These are phyloP conservation scores for Caranx melampygus DNA, from an alignment of 2,113 vertebrate genomes.

Conservation along the genomic window DNA sequence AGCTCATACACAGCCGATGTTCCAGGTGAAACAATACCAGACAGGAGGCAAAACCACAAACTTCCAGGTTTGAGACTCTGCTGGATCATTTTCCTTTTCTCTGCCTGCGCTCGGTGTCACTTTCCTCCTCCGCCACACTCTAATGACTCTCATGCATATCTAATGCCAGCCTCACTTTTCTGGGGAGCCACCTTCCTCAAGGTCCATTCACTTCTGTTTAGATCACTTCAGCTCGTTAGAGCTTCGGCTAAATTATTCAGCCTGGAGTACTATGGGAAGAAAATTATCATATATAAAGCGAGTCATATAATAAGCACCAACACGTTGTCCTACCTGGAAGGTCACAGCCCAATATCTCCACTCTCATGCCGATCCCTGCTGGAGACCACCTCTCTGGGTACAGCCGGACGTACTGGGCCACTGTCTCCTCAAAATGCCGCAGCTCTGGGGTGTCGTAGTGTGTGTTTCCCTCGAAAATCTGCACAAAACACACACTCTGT, in stretches of 20 bases:
- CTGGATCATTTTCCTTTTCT: background rate
- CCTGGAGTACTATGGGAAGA: conserved; percentile 10
- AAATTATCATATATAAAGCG: conserved; percentile 38
- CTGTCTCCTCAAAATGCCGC: conserved; percentile 91
- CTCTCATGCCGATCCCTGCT: conserved; percentile 96
- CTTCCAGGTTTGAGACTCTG: conserved; percentile 1
- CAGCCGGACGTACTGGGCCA: conserved; percentile 90
- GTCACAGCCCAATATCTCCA: conserved; percentile 96
- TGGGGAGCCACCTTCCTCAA: conserved; percentile 42
- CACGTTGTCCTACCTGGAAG: conserved; percentile 89
- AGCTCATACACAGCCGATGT: background rate
- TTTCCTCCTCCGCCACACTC: conserved; percentile 48
- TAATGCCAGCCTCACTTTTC: conserved; percentile 46
- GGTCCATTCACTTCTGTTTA: conserved; percentile 50
- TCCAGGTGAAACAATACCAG: conserved; percentile 41
- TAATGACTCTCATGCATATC: conserved; percentile 67
- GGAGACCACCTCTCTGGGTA: conserved; percentile 97
- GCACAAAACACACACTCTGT: conserved; percentile 3
- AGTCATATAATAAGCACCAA: background rate
- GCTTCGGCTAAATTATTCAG: conserved; percentile 26
- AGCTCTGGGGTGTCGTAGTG: conserved; percentile 96
- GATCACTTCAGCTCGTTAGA: conserved; percentile 32
- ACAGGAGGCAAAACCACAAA: conserved; percentile 8
- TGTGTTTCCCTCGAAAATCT: conserved; percentile 98
- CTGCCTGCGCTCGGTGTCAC: background rate